phyloP scores from a whole-genome alignment of 2,888 invertebrate genomes.

The Uropetala carovei region DNA sequence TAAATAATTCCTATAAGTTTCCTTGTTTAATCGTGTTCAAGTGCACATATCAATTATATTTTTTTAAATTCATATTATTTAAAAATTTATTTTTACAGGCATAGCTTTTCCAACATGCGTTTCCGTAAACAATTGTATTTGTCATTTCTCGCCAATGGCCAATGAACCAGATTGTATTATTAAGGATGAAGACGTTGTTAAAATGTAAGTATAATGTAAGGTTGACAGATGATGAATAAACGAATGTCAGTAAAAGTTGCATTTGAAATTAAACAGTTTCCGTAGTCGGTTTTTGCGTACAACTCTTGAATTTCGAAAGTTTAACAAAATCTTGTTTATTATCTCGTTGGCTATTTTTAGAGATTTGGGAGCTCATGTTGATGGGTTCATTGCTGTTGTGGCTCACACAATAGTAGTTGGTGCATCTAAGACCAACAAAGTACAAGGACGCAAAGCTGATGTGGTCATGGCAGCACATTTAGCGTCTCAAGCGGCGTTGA shows the following conservation, averaged over 20 bases:
- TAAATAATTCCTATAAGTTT: neutral
- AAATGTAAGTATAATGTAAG: conserved; percentile 87
- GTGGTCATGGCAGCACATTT: conserved; percentile 95
- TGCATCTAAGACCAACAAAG: conserved; percentile 83
- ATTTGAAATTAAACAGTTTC: neutral
- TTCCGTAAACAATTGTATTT: conserved; percentile 99
- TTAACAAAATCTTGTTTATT: neutral
- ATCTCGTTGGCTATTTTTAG: conserved; percentile 76
- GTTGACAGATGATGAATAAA: neutral
- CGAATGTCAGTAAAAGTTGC: neutral
- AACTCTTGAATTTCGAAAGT: neutral
- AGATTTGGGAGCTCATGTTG: conserved; percentile 98
- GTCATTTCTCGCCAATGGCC: conserved; percentile 97
- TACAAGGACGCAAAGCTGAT: conserved; percentile 94
- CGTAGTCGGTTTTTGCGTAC: neutral
- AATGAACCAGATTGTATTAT: conserved; percentile 92
- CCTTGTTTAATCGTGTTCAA: neutral
- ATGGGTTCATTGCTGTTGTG: conserved; percentile 98
- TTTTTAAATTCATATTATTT: conserved; percentile 5
- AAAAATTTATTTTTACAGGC: conserved; percentile 73
- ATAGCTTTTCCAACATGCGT: conserved; percentile 99
- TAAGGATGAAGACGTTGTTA: conserved; percentile 95
- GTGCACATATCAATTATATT: neutral
- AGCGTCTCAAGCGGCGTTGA: conserved; percentile 96
- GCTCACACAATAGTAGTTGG: conserved; percentile 97